A percentile compares a stretch with the other conserved stretches of the same genome.
Conservation (phyloP, 2,888 invertebrate genomes). For the Napeogenes inachia region DNA sequence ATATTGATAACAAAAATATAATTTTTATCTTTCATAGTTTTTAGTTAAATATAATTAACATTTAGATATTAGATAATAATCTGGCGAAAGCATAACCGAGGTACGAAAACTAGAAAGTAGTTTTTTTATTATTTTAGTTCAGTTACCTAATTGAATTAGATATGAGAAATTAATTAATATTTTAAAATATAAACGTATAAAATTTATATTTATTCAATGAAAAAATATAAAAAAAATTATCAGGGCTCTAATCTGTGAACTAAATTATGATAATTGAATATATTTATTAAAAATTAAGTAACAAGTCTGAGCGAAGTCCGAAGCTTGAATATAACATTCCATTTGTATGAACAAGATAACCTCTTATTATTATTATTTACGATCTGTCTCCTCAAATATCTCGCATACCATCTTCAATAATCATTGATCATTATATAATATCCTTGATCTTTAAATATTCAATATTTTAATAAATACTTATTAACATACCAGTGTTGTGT, state of each 20-base stretch:
- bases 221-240: too few species aligned
- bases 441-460: conserved; percentile 1
- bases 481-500: neutral
- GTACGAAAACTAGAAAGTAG: conserved; percentile 1
- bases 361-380: neutral
- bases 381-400: neutral
- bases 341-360: neutral
- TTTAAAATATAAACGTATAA: neutral
- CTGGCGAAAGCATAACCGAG: neutral
- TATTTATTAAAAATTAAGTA: too few species aligned
- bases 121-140: neutral
- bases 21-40: neutral
- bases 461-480: neutral
- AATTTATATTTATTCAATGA: neutral
- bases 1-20: neutral
- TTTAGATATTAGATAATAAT: neutral
- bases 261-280: too few species aligned
- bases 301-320: neutral
- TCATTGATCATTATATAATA: neutral
- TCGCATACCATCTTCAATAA: neutral
- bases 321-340: neutral
- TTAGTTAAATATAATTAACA: neutral
- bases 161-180: neutral
- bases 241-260: too few species aligned
- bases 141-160: neutral